phyloP scores from a whole-genome alignment of 2,797 vertebrate species.

The Paramormyrops hopkinsi region DNA sequence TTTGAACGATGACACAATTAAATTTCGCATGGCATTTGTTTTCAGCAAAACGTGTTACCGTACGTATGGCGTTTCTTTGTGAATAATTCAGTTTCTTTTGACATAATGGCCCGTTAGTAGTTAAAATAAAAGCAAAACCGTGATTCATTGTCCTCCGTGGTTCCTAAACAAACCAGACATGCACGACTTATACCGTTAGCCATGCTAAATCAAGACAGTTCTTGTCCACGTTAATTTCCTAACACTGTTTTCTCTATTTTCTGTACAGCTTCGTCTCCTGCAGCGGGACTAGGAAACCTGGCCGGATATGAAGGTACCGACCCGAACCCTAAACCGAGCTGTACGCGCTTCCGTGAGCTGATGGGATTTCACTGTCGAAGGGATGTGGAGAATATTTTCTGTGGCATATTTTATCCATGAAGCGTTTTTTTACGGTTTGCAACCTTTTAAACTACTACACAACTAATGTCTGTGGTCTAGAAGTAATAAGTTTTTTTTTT shows the following conservation, averaged over 20 bases:
- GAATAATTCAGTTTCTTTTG: not conserved
- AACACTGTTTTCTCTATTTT: constrained; percentile 33
- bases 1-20: not conserved
- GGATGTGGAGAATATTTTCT: not conserved
- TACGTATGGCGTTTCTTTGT: not conserved
- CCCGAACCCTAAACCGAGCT: not conserved
- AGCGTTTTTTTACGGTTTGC: not conserved
- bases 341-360: not conserved
- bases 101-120: not conserved
- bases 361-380: not conserved
- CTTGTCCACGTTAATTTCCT: not conserved
- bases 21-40: not conserved
- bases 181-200: not conserved
- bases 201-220: not conserved
- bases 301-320: constrained; percentile 69
- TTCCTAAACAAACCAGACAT: not conserved
- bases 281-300: constrained; percentile 43
- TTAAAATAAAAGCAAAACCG: not conserved
- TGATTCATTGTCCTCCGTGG: not conserved
- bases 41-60: not conserved
- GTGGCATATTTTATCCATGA: not conserved
- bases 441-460: not conserved
- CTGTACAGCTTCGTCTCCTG: constrained; percentile 45
- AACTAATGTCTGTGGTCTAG: not conserved
- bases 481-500: not conserved